These are phyloP conservation scores for Dendroctonus valens DNA, from an alignment of 1,140 invertebrate species.

Conservation along the genomic window DNA sequence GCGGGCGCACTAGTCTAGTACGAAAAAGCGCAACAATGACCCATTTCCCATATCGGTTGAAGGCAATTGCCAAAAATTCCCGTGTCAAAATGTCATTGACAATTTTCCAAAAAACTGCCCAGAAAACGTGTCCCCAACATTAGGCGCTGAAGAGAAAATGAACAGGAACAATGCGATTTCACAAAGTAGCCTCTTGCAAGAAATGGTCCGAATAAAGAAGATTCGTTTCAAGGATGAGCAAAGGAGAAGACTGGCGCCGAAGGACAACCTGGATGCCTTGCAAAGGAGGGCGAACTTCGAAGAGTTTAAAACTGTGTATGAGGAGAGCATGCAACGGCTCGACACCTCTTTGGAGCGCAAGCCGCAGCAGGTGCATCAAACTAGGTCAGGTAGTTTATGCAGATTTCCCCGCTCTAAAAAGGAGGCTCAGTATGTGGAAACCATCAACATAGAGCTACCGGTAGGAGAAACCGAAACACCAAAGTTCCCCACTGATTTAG, in stretches of 20 bases:
- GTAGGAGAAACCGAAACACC: not conserved
- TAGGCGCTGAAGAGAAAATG: slow-evolving; percentile 6
- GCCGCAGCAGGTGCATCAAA: not conserved
- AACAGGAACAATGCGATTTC: slow-evolving; percentile 17
- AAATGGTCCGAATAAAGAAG: slow-evolving; percentile 23
- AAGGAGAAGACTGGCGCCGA: not conserved
- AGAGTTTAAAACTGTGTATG: slow-evolving; percentile 25
- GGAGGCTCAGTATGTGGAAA: slow-evolving; percentile 10
- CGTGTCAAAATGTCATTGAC: slow-evolving; percentile 30
- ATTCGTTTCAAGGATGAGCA: slow-evolving; percentile 16
- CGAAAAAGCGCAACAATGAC: not conserved
- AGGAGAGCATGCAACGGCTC: not conserved
- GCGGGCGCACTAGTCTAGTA: too few species aligned
- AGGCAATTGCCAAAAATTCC: slow-evolving; percentile 19
- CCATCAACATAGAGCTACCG: slow-evolving; percentile 15
- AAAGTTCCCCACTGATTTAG: not conserved
- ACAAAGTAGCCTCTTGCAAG: slow-evolving; percentile 17
- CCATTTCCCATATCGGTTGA: not conserved
- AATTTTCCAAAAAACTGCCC: slow-evolving; percentile 6
- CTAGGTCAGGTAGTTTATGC: slow-evolving; percentile 14
- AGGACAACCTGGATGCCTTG: not conserved
- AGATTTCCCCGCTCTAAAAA: slow-evolving; percentile 11
- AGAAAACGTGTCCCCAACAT: slow-evolving; percentile 12
- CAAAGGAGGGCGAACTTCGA: slow-evolving; percentile 24
- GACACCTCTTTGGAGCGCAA: not conserved